Percentiles rank a stretch among this genome's conserved stretches.
Conservation (phyloP, 2,113 vertebrate species). For the Lanius collurio region DNA sequence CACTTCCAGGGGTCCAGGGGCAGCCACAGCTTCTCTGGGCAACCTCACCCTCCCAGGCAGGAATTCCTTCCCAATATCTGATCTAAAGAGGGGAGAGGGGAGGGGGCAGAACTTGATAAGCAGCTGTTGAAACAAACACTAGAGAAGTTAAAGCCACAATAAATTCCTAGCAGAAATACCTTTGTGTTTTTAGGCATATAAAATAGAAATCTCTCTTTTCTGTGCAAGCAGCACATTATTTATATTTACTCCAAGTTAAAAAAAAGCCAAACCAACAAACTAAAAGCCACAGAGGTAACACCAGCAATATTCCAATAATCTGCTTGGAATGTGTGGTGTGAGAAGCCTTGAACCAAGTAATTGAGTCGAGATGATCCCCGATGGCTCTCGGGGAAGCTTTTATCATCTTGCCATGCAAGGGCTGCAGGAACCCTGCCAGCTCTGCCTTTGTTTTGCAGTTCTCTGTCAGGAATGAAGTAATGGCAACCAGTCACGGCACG, state of each 20-base stretch:
- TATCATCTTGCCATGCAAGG: slow-evolving; percentile 63
- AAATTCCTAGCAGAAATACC: not conserved
- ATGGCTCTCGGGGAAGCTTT: slow-evolving; percentile 63
- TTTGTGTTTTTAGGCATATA: not conserved
- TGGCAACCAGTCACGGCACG: slow-evolving; percentile 99
- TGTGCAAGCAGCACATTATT: not conserved
- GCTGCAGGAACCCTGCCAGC: slow-evolving; percentile 74
- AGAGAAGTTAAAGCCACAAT: not conserved
- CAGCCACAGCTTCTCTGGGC: not conserved
- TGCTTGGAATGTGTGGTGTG: slow-evolving; percentile 49
- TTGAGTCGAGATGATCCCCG: slow-evolving; percentile 62
- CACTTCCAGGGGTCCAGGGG: not conserved
- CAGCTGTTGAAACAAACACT: not conserved
- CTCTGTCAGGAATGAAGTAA: slow-evolving; percentile 98
- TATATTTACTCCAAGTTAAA: not conserved
- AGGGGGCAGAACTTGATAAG: not conserved
- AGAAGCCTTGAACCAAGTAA: slow-evolving; percentile 62
- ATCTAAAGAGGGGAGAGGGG: not conserved
- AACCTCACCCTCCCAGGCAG: not conserved
- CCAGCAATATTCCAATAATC: not conserved
- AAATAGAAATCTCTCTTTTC: not conserved
- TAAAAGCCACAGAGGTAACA: not conserved
- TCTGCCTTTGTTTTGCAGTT: slow-evolving; percentile 85
- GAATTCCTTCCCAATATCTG: not conserved
- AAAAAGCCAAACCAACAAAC: not conserved